phyloP scores from a whole-genome alignment of 2,888 invertebrate genomes.

The Ectemnius continuus region DNA sequence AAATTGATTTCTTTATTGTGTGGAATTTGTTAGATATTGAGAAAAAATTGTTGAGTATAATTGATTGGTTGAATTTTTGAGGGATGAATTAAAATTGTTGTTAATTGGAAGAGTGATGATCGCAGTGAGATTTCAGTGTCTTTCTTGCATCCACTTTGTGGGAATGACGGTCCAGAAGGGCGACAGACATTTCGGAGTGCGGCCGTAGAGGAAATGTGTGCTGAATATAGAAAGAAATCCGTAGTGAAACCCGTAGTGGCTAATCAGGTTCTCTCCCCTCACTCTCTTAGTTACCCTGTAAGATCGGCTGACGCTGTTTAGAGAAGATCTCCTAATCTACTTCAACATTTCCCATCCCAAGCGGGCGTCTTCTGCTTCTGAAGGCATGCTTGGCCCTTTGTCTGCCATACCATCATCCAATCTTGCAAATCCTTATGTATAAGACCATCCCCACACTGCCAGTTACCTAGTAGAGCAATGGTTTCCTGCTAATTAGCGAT shows the following conservation, averaged over 20 bases:
- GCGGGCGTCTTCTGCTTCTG: too few species aligned
- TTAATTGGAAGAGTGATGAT: background rate
- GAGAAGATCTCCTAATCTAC: too few species aligned
- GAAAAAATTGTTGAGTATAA: too few species aligned
- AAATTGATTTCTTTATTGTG: too few species aligned
- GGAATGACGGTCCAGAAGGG: background rate
- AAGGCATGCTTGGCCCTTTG: conserved; percentile 7
- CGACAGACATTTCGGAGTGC: conserved; percentile 56
- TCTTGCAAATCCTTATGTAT: conserved; percentile 45
- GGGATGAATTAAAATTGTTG: too few species aligned
- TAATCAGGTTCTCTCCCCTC: conserved; percentile 6
- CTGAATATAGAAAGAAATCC: conserved; percentile 57
- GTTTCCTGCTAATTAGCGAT: conserved; percentile 51
- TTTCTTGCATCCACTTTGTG: conserved; percentile 4
- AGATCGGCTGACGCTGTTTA: conserved; percentile 34
- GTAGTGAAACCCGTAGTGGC: conserved; percentile 59
- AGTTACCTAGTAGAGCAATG: conserved; percentile 60
- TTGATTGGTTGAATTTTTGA: too few species aligned
- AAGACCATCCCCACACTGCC: conserved; percentile 48
- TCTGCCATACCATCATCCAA: conserved; percentile 47
- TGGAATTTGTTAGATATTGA: too few species aligned
- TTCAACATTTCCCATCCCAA: background rate
- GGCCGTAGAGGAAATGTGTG: conserved; percentile 58
- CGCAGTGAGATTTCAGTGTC: conserved; percentile 8
- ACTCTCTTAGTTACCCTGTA: conserved; percentile 18